Evolutionary conservation across 2,888 invertebrate species (phyloP).

Genomic region (Dysmachus trigonus): DNA sequence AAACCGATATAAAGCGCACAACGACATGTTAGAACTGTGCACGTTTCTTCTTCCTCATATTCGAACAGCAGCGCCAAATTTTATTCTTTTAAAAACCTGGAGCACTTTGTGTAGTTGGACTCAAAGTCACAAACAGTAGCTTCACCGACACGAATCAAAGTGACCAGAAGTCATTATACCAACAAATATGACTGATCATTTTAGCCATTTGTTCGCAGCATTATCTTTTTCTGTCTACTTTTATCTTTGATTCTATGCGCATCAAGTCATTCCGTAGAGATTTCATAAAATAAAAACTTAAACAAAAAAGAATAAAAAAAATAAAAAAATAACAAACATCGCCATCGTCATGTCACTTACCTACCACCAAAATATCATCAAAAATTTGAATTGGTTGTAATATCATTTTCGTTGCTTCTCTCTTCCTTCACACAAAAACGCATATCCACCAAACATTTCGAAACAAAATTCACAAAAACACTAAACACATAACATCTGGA

Average conservation of each 20-base stretch:
- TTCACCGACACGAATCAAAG: neutral
- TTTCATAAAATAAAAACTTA: neutral
- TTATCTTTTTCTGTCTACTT: conserved; percentile 33
- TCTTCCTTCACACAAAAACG: conserved; percentile 55
- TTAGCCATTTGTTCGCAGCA: conserved; percentile 39
- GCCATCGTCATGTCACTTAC: neutral
- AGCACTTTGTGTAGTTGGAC: neutral
- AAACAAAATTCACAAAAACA: conserved; percentile 19
- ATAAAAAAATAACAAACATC: neutral
- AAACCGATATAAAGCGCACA: neutral
- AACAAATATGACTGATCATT: conserved; percentile 50
- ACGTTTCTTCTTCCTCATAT: neutral
- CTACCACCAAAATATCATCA: neutral
- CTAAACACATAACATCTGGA: conserved; percentile 44
- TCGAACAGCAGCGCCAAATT: neutral
- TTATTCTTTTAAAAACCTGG: neutral
- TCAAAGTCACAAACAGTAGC: conserved; percentile 7
- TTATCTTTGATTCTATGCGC: neutral
- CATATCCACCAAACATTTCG: neutral
- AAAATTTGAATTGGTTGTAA: conserved; percentile 43
- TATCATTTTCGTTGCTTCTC: conserved; percentile 59
- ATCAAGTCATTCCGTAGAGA: neutral
- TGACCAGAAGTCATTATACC: conserved; percentile 46
- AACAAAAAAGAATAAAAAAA: neutral
- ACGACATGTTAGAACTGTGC: conserved; percentile 40